Conservation (phyloP, 37 sponge, comb jelly and placozoan genomes). For the Oscarella lobularis region DNA sequence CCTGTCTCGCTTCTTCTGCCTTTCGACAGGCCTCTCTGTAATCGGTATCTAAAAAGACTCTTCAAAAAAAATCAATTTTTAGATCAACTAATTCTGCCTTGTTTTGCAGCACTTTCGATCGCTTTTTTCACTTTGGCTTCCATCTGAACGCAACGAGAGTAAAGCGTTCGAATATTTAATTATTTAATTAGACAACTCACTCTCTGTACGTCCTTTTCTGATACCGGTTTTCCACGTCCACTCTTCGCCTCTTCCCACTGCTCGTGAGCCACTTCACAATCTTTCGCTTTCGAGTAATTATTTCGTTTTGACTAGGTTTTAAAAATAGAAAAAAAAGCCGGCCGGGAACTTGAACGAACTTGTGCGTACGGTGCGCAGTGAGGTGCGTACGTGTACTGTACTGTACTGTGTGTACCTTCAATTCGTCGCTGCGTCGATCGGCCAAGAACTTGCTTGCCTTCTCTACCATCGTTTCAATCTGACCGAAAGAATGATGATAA, state of each 20-base stretch:
- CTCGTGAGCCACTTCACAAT: constrained; percentile 28
- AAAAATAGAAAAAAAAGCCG: background rate
- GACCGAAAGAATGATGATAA: background rate
- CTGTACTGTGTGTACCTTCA: too few relatives aligned
- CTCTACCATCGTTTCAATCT: constrained; percentile 41
- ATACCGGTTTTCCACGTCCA: background rate
- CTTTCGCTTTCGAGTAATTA: constrained; percentile 2
- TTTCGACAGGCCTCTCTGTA: constrained; percentile 45
- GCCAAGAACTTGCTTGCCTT: constrained; percentile 13
- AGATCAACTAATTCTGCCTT: background rate
- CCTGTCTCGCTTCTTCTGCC: constrained; percentile 50
- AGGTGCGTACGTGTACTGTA: too few relatives aligned
- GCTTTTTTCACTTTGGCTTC: background rate
- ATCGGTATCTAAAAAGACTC: constrained; percentile 52
- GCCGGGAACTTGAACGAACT: background rate
- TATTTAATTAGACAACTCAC: background rate
- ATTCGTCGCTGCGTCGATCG: constrained; percentile 23
- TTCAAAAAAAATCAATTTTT: too few relatives aligned
- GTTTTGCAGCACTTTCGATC: background rate
- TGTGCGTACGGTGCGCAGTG: constrained; percentile 7
- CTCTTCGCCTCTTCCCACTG: constrained; percentile 27
- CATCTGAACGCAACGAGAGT: background rate
- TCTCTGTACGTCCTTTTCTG: constrained; percentile 38
- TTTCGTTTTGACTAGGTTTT: background rate
- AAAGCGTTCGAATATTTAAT: background rate